phyloP scores from a whole-genome alignment of 2,113 vertebrate species.

The Thalassarche chlororhynchos region DNA sequence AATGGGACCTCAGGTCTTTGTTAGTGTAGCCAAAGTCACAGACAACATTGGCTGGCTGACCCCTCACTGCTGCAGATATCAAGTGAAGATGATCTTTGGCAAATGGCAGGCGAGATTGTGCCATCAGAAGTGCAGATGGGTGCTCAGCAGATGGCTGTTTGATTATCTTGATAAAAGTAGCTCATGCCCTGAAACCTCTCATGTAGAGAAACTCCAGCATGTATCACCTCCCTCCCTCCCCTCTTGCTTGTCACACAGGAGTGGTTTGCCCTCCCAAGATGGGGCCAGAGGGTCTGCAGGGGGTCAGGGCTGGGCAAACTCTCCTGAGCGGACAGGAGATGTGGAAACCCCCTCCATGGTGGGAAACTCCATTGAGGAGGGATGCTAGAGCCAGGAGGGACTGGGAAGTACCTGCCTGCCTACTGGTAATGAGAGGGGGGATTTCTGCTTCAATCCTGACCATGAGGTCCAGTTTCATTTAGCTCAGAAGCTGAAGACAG shows the following conservation, averaged over 20 bases:
- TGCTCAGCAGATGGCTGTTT: background rate
- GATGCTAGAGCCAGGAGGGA: background rate
- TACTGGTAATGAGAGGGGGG: fast-evolving
- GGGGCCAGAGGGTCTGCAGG: background rate
- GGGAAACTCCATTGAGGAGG: background rate
- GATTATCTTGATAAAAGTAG: background rate
- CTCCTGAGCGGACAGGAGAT: background rate
- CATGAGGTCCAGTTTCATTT: background rate
- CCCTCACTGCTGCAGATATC: background rate
- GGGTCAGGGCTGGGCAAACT: background rate
- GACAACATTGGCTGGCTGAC: background rate
- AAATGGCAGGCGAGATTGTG: background rate
- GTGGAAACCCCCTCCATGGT: background rate
- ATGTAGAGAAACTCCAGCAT: background rate
- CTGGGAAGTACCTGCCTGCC: background rate
- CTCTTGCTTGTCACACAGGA: background rate
- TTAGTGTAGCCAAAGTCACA: background rate
- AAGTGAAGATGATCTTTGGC: background rate
- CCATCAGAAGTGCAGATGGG: background rate
- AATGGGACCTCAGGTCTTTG: background rate
- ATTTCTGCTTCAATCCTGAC: background rate
- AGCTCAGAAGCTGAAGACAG: background rate
- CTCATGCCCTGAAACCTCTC: background rate
- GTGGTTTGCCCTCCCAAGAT: background rate
- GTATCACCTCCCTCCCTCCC: background rate